A percentile compares a stretch with the other conserved stretches of the same genome.
Evolutionary conservation across 2,797 vertebrate species (phyloP).

Genomic region (Silurus aristotelis): DNA sequence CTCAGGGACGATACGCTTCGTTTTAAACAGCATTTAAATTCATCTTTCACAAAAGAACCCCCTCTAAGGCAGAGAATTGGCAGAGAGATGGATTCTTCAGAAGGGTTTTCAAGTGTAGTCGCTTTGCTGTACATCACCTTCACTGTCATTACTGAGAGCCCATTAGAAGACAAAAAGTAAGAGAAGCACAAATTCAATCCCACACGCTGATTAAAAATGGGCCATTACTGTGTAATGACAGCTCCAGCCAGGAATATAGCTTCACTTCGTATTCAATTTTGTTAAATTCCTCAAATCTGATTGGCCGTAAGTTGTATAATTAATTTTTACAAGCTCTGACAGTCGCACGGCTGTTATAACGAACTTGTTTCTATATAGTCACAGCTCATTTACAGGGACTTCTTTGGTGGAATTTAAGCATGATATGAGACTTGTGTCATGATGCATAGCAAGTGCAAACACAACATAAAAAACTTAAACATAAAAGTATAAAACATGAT

Average conservation of each 20-base stretch:
- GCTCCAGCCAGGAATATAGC: background rate
- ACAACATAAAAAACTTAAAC: no score
- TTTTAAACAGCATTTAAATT: slow-evolving; percentile 12
- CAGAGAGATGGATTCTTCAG: background rate
- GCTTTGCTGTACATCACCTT: slow-evolving; percentile 2
- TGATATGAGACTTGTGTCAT: background rate
- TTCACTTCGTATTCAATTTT: background rate
- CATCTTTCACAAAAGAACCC: background rate
- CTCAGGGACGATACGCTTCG: background rate
- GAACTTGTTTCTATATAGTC: background rate
- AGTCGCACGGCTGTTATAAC: background rate
- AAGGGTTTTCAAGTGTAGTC: background rate
- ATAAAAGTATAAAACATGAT: no score
- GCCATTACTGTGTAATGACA: background rate
- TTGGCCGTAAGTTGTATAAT: background rate
- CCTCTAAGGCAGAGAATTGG: background rate
- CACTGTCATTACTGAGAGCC: slow-evolving; percentile 2
- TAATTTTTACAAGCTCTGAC: background rate
- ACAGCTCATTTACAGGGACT: background rate
- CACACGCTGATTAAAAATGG: background rate
- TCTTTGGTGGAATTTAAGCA: background rate
- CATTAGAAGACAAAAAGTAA: background rate
- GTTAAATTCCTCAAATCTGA: background rate
- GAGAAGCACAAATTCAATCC: background rate
- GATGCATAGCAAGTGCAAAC: no score